Evolutionary conservation across 2,797 vertebrate species (phyloP), one percentile per base, ranked within the genome.

Genomic region (Parauchenoglanis punctatus): DNA sequence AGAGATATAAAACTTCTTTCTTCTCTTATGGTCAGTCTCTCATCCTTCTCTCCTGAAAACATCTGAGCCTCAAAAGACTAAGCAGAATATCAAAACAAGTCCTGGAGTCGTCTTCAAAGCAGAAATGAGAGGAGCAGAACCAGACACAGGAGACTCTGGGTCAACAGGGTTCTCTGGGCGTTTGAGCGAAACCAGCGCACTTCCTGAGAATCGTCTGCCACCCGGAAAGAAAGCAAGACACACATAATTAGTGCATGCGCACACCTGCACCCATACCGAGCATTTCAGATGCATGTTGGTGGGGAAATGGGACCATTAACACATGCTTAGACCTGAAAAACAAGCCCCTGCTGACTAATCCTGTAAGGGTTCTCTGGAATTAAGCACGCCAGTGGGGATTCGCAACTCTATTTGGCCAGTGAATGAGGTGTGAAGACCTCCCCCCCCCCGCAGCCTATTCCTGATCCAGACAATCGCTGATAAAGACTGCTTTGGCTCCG

Each of bases 191-290:
- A 91, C 91, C 93, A 92, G 12, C 84, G 94, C 54, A 96, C 94
- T 90, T 95, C 95, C 10, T 95, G 92, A 0, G 92, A 94, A 83
- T 93, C 91, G 82, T 95, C 96, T 97, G 90, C 56, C 89, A 89
- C 84, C 77, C 35, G 86, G 20, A 88, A 84, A 83, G 76, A 63
- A 49, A 83, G 73, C 54, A 49, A 83, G 77, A 77, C 56, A 78
- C 23, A 67, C 49, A 3, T 25, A 78, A 54, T 86, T 25, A 78
- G 85, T 54, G n/a, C 6, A 83, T 54, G 28, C 63, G 10, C 81
- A 68, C 40, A 49, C 80, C 17, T 28, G 58, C 56, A 87, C 35
- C 15, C 46, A 78, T 44, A 83, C 65, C 6, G 63, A 78, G 81
- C 20, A 61, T 59, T 88, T 81, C 56, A 83, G 68, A 63, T 65